Conservation (phyloP, 2,888 invertebrate genomes). For the Platycnemis pennipes region DNA sequence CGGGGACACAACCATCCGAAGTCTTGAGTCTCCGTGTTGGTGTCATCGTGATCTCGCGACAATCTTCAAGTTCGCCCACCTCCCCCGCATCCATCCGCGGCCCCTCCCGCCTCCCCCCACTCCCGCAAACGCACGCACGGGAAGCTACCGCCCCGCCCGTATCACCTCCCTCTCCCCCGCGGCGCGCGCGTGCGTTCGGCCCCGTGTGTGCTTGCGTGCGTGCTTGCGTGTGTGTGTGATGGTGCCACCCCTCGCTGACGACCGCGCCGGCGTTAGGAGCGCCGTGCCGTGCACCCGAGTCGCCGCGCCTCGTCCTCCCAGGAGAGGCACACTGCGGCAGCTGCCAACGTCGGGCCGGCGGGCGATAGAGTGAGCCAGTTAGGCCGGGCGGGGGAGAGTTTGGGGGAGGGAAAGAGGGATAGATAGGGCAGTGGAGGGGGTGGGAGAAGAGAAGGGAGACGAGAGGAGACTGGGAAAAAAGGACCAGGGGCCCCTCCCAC, state of each 20-base stretch:
- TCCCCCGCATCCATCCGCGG: background rate
- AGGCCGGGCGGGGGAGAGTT: background rate
- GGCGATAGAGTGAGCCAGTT: constrained; percentile 28
- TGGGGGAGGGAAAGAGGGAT: background rate
- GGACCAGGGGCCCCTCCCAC: background rate
- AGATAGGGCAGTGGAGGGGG: background rate
- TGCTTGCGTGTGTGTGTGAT: background rate
- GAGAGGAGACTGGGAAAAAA: background rate
- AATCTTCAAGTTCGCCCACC: background rate
- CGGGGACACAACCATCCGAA: background rate
- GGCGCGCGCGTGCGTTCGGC: background rate
- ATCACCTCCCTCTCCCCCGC: background rate
- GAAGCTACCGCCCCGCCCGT: background rate
- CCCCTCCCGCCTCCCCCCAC: background rate
- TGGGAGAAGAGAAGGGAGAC: background rate
- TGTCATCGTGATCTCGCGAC: background rate
- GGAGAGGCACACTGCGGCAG: background rate
- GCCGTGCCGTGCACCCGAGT: background rate
- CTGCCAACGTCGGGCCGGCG: background rate
- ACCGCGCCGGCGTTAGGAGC: background rate
- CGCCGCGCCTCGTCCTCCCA: background rate
- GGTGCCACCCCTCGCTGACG: background rate
- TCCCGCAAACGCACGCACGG: background rate
- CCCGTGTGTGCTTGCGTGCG: background rate
- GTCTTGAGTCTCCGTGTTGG: background rate